Percentiles rank a stretch among this genome's conserved stretches.
Evolutionary conservation across 2,888 invertebrate species (phyloP).

Genomic region (Tetragonula carbonaria): DNA sequence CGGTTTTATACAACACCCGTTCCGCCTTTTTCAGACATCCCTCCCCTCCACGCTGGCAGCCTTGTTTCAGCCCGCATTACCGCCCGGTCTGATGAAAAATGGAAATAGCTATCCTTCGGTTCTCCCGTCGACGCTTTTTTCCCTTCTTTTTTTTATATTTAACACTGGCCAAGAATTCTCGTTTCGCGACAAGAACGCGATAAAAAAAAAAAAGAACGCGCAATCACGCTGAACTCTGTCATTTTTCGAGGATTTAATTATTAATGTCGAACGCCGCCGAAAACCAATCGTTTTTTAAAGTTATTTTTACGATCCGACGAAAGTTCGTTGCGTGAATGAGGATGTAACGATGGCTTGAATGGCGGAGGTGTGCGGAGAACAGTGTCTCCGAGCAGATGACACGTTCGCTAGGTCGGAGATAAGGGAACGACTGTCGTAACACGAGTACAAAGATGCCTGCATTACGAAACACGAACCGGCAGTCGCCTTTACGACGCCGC

Average conservation of each 20-base stretch:
- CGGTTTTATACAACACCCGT: constrained; percentile 81
- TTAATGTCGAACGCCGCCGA: not conserved
- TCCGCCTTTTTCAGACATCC: constrained; percentile 66
- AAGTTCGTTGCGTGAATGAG: not conserved
- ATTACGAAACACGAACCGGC: constrained; percentile 80
- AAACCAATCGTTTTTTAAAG: not conserved
- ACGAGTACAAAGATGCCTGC: constrained; percentile 82
- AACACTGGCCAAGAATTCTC: constrained; percentile 49
- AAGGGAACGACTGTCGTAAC: constrained; percentile 81
- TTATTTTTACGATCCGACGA: not conserved
- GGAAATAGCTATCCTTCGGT: constrained; percentile 79
- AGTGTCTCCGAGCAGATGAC: constrained; percentile 80
- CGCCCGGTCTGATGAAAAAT: constrained; percentile 81
- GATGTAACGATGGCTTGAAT: too few relatives aligned
- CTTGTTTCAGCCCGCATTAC: constrained; percentile 66
- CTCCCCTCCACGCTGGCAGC: constrained; percentile 57
- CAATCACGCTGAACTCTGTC: not conserved
- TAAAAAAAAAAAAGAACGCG: too few relatives aligned
- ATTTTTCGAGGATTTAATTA: not conserved
- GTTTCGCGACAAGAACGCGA: not conserved
- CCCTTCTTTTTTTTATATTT: constrained; percentile 37
- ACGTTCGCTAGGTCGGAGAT: constrained; percentile 80
- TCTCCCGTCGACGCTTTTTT: constrained; percentile 53
- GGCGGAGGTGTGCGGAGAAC: constrained; percentile 50
- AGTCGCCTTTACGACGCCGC: constrained; percentile 81